These are phyloP conservation scores for Oxytorus armatus DNA, from an alignment of 2,888 invertebrate species.

Conservation along the genomic window DNA sequence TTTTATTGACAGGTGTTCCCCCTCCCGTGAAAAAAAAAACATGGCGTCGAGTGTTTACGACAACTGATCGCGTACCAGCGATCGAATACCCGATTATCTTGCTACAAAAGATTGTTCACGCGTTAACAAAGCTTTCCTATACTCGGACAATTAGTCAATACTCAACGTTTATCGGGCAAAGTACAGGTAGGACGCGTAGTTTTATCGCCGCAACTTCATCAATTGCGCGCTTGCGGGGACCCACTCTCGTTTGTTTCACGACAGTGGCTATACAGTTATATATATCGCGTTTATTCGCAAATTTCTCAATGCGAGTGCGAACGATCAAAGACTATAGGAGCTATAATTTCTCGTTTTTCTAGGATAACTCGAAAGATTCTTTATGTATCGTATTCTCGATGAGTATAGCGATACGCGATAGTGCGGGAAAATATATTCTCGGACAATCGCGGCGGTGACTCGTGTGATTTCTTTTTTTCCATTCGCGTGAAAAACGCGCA, in stretches of 20 bases:
- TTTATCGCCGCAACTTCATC: slow-evolving; percentile 20
- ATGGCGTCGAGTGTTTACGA: slow-evolving; percentile 83
- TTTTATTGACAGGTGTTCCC: slow-evolving; percentile 80
- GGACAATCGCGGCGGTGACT: not conserved
- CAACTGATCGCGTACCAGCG: slow-evolving; percentile 79
- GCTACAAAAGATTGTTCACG: slow-evolving; percentile 50
- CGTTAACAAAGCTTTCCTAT: slow-evolving; percentile 47
- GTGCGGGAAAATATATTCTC: not conserved
- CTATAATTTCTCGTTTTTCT: too few relatives aligned
- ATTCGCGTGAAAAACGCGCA: slow-evolving; percentile 35
- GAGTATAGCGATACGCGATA: too few relatives aligned
- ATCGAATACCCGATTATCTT: slow-evolving; percentile 71
- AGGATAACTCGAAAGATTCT: too few relatives aligned
- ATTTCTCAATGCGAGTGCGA: not conserved
- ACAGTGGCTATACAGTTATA: not conserved
- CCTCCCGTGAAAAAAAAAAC: slow-evolving; percentile 70
- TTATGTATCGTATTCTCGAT: too few relatives aligned
- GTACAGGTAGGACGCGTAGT: slow-evolving; percentile 11
- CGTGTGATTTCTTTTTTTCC: slow-evolving; percentile 19
- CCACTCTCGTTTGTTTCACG: slow-evolving; percentile 33
- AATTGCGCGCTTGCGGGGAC: not conserved
- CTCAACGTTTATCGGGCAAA: not conserved
- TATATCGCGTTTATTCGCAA: slow-evolving; percentile 40
- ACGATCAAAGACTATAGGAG: not conserved
- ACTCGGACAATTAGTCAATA: slow-evolving; percentile 12